Percentiles rank a stretch among this genome's conserved stretches.
Conservation (phyloP, 2,113 vertebrate genomes). For the Pachyramphus minor region DNA sequence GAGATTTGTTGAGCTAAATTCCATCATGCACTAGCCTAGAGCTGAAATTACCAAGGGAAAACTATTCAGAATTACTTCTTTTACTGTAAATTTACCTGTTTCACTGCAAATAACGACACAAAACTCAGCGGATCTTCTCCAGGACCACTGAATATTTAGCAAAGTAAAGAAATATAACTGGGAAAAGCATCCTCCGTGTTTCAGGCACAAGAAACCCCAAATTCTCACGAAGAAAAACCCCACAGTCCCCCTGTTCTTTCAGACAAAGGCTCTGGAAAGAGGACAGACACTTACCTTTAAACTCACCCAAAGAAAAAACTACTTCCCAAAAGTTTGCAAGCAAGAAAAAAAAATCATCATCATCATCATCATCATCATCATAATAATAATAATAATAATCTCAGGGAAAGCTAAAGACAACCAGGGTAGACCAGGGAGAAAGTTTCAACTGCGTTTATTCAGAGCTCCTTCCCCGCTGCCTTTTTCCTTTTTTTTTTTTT, state of each 20-base stretch:
- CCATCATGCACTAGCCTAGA: accelerated
- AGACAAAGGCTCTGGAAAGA: neutral
- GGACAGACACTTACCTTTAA: slow-evolving; percentile 17
- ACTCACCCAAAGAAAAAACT: neutral
- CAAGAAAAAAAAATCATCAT: neutral
- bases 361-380: neutral
- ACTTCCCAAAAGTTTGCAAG: neutral
- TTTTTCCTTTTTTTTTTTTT: neutral
- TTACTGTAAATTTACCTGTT: neutral
- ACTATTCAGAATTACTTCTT: neutral
- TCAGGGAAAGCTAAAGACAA: neutral
- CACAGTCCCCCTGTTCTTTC: neutral
- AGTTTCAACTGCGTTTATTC: neutral
- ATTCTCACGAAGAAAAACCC: neutral
- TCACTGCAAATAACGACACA: accelerated
- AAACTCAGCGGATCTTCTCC: neutral
- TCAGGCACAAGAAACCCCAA: neutral
- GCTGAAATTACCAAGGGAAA: neutral
- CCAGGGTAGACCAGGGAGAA: neutral
- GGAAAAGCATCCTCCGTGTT: neutral
- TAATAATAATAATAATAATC: neutral
- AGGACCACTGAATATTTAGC: neutral
- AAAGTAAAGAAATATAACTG: neutral
- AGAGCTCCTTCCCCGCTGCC: neutral
- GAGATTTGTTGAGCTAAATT: neutral